Conservation (phyloP, 2,888 invertebrate species). For the Cetonia aurata region DNA sequence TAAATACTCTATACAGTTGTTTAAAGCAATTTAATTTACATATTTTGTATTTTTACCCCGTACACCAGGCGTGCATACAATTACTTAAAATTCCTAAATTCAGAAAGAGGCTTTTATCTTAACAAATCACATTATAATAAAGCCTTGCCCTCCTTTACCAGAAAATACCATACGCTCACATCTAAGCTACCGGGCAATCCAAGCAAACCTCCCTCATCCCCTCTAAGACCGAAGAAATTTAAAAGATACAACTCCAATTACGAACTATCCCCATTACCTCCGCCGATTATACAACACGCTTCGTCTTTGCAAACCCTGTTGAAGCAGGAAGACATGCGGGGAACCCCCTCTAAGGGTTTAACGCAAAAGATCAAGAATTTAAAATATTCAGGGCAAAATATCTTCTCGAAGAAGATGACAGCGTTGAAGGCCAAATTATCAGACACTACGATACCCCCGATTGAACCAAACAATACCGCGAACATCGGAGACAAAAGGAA, state of each 20-base stretch:
- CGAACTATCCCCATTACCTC: constrained; percentile 39
- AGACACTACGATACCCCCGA: constrained; percentile 64
- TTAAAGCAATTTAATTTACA: neutral
- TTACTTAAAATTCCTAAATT: constrained; percentile 65
- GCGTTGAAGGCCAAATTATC: constrained; percentile 71
- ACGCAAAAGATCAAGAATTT: constrained; percentile 74
- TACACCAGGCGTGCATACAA: constrained; percentile 62
- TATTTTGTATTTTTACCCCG: constrained; percentile 43
- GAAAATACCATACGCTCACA: constrained; percentile 22
- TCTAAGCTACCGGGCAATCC: neutral
- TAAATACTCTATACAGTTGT: too few species aligned
- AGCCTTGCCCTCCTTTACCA: constrained; percentile 39
- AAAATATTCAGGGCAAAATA: constrained; percentile 72
- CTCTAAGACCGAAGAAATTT: constrained; percentile 26
- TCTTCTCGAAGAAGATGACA: constrained; percentile 74
- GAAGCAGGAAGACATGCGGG: constrained; percentile 73
- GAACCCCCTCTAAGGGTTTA: constrained; percentile 64
- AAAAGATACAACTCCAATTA: constrained; percentile 37
- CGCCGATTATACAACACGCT: constrained; percentile 50
- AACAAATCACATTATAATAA: constrained; percentile 53
- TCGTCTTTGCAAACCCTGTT: constrained; percentile 63
- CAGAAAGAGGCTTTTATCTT: constrained; percentile 63
- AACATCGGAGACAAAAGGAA: constrained; percentile 61
- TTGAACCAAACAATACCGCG: constrained; percentile 67
- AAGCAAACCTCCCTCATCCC: neutral